Conservation (phyloP, 2,113 vertebrate genomes). For the Ia io region DNA sequence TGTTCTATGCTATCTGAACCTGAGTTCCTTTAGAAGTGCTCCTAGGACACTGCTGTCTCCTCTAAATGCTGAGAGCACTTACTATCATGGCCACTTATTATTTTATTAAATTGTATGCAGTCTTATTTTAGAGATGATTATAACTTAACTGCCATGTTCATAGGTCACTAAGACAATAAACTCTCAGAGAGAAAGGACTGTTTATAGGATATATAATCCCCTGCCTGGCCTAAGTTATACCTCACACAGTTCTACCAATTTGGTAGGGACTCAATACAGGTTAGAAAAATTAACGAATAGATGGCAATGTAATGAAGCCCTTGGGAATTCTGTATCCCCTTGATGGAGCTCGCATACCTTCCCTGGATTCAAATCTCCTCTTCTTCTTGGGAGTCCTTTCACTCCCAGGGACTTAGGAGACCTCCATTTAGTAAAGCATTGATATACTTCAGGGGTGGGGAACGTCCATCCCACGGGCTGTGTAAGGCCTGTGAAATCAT, state of each 20-base stretch:
- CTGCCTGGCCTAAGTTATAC: not conserved
- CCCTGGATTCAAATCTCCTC: not conserved
- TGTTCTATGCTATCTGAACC: not conserved
- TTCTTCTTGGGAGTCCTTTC: not conserved
- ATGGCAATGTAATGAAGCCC: not conserved
- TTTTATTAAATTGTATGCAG: not conserved
- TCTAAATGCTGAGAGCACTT: not conserved
- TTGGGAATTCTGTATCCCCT: not conserved
- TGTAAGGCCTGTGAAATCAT: no score
- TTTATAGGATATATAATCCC: not conserved
- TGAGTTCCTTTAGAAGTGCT: not conserved
- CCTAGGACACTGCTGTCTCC: not conserved
- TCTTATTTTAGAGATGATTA: not conserved
- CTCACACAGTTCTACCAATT: not conserved
- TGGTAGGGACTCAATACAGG: not conserved
- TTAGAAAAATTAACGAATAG: not conserved
- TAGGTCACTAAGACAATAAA: not conserved
- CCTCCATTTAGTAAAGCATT: not conserved
- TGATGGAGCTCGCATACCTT: not conserved
- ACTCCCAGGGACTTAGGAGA: not conserved
- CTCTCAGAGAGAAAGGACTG: not conserved
- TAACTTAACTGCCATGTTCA: not conserved
- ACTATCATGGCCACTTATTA: not conserved
- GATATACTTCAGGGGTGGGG: not conserved
- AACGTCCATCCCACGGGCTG: no score